Percentiles rank a stretch among this genome's conserved stretches.
phyloP scores from a whole-genome alignment of 2,113 vertebrate genomes.

The Corythoichthys intestinalis region DNA sequence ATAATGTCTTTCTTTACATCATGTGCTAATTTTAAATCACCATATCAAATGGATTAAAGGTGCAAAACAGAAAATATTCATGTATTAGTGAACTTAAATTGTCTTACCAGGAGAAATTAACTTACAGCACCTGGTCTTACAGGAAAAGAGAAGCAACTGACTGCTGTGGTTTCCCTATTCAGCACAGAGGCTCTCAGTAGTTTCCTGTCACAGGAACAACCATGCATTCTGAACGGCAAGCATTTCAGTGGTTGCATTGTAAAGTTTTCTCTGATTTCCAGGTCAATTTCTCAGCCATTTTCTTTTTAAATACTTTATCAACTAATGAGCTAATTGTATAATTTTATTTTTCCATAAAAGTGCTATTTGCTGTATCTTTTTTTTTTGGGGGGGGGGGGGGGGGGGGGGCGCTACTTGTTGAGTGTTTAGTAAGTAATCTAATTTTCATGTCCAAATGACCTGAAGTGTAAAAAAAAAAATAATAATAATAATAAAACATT shows the following conservation, averaged over 20 bases:
- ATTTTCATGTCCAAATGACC: too few species aligned
- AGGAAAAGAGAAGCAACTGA: conserved; percentile 47
- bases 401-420: too few species aligned
- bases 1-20: not conserved
- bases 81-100: not conserved
- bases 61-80: not conserved
- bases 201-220: conserved; percentile 51
- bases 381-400: too few species aligned
- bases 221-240: conserved; percentile 10
- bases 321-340: not conserved
- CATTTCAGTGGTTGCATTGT: not conserved
- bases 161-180: conserved; percentile 40
- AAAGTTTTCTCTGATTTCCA: not conserved
- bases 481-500: too few species aligned
- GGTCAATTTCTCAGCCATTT: not conserved
- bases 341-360: too few species aligned
- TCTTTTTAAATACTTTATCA: not conserved
- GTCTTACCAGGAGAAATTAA: not conserved
- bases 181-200: conserved; percentile 12
- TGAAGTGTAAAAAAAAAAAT: too few species aligned
- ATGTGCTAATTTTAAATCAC: not conserved
- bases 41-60: not conserved
- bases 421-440: too few species aligned
- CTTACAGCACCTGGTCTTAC: conserved; percentile 13
- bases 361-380: too few species aligned